phyloP scores from a whole-genome alignment of 1,140 invertebrate genomes.

The Vanessa tameamea region DNA sequence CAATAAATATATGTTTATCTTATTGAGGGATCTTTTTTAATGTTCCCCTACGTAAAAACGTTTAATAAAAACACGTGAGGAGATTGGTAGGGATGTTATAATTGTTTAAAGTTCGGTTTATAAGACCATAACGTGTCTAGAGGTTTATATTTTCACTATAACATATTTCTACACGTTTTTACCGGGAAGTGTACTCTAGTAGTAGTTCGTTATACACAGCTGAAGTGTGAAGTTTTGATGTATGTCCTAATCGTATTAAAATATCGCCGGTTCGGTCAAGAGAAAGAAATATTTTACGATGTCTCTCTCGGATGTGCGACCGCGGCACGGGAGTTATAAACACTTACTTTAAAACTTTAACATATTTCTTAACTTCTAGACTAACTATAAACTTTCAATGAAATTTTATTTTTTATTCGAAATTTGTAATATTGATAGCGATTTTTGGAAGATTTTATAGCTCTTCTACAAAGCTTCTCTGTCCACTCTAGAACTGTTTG shows the following conservation, averaged over 20 bases:
- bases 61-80: too few relatives aligned
- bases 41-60: too few relatives aligned
- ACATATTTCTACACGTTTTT: too few relatives aligned
- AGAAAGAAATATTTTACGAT: conserved; percentile 4
- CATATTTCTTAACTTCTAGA: conserved; percentile 7
- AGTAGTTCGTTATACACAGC: background rate
- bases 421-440: conserved; percentile 12
- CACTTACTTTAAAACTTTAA: background rate
- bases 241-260: background rate
- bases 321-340: background rate
- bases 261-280: background rate
- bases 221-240: background rate
- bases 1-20: too few relatives aligned
- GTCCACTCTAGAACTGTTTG: conserved; percentile 25
- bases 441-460: conserved; percentile 22
- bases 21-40: too few relatives aligned
- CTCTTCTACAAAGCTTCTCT: conserved; percentile 24
- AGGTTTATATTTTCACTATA: too few relatives aligned
- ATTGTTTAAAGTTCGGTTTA: too few relatives aligned
- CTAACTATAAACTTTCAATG: conserved; percentile 4
- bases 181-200: too few relatives aligned
- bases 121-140: too few relatives aligned
- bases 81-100: too few relatives aligned
- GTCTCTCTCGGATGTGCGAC: background rate
- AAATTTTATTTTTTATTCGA: conserved; percentile 11